Percentiles rank a stretch among this genome's conserved stretches.
Evolutionary conservation across 2,797 vertebrate species (phyloP).

Genomic region (Cossypha niveicapilla): DNA sequence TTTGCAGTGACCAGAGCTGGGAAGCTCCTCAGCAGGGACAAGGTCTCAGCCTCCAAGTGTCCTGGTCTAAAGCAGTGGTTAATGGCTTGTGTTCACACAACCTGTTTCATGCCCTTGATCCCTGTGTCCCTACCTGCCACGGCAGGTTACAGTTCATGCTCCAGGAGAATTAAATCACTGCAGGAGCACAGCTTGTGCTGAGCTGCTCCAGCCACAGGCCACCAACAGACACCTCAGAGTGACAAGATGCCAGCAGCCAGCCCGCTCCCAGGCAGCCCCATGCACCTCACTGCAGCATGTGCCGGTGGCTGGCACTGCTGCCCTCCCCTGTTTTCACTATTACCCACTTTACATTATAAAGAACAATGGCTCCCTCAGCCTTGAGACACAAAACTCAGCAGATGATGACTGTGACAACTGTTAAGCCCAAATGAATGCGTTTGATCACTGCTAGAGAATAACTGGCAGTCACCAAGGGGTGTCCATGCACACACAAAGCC

Average conservation of each 20-base stretch:
- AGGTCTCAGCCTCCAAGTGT: background rate
- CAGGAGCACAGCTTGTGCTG: rapidly evolving
- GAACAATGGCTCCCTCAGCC: background rate
- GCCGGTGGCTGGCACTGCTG: background rate
- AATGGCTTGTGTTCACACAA: background rate
- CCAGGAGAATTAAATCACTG: background rate
- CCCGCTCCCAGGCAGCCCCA: background rate
- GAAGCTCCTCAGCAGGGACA: background rate
- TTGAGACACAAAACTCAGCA: background rate
- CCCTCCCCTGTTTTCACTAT: background rate
- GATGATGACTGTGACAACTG: background rate
- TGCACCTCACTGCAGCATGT: rapidly evolving
- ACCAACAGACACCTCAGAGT: background rate
- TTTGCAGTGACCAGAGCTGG: background rate
- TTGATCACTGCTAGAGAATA: background rate
- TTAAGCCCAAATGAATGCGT: rapidly evolving
- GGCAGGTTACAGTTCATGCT: background rate
- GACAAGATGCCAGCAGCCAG: background rate
- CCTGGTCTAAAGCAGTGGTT: background rate
- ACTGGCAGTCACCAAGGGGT: background rate
- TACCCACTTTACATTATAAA: background rate
- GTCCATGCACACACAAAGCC: rapidly evolving
- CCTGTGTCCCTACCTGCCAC: rapidly evolving
- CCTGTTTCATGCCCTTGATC: background rate
- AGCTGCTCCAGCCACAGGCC: background rate